Base-by-base conservation (phyloP, 2,888 invertebrate genomes). In the Coleophora flavipennella region DNA sequence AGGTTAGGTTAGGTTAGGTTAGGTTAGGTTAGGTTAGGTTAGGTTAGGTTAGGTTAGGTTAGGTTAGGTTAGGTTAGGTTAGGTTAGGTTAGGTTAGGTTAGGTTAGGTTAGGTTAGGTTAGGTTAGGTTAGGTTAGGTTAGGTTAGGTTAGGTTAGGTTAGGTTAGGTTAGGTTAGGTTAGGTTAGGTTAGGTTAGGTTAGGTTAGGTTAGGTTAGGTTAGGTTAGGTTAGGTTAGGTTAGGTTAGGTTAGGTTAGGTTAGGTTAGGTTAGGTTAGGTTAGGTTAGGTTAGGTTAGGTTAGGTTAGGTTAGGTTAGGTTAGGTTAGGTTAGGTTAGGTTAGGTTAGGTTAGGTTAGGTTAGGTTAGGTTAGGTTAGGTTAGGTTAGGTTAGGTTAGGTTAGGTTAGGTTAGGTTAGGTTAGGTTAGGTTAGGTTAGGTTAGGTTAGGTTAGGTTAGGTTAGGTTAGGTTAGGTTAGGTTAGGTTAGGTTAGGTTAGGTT, bases 231-330 rank as follows among this genome's bases (percentile, higher is more conserved):
- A 42, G 36, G 42, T 38, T 42, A 38, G 41, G 38, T 38, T 38
- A 41, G 41, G 38, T 38, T 38, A 41, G 41, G 38, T 38, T 38
- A 35, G 44, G 35, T 39, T 40, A 38, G n/a, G n/a, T n/a, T n/a
- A n/a, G n/a, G n/a, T n/a, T n/a, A n/a, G 44, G 40, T 44, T 41
- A 41, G 44, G 44, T 43, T 43, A 35, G 42, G 38, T 38, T 34
- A 40, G 35, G 33, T 43, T 33, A 39, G 46, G 39, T 46, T 41
- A 39, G 42, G 44, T 42, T 45, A 42, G 43, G 42, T 43, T 42
- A 37, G 43, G 42, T 36, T 42, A 42, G 40, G 40, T 41, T 40
- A 40, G 37, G 42, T 35, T 39, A 39, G 35, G 36, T 35, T 36
- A 34, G 35, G 41, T 33, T 41, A 34, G 35, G 41, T 33, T 41